Base-by-base conservation (phyloP, 2,888 invertebrate species). In the Neuroscelio doddi region DNA sequence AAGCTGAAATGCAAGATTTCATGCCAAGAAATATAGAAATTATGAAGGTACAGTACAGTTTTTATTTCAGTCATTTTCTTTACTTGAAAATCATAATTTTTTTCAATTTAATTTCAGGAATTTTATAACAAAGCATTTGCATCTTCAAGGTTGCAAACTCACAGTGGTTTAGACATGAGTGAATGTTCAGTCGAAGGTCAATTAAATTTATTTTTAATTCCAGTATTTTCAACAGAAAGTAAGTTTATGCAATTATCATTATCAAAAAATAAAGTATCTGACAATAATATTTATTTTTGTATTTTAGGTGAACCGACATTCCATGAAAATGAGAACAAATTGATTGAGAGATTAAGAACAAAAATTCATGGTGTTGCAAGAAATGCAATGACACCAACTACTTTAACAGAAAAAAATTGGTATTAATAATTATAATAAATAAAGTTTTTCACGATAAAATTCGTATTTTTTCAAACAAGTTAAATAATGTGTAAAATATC, bases 341-440 rank as follows among this genome's bases (percentile, higher is more conserved):
- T 94, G 36, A 87, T 93, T 0, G 86, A 88, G 53, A 88, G 90
- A 36, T 86, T 94, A 7, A 87, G 91, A 32, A 89, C 89, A 76
- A 91, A 92, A 85, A 86, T 94, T 29, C 86, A 91, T 17, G 90
- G 93, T 2, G 89, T 91, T 21, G 87, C 90, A 42, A 87, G 91
- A 66, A 90, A 89, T 77, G 89, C 90, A 34, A 86, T 94, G 69
- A 92, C 92, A 0, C 92, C 92, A 69, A 88, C 91, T 4, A 88
- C 90, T 63, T 85, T 94, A 10, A 91, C 92, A 0, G 95, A 95
- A 81, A 92, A 90, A 79, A 92, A 92, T 73, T 95, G 95, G 95
- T 88, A 78, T n/a, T n/a, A n/a, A n/a, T n/a, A n/a, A n/a, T n/a
- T n/a, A n/a, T 73, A 61, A 26, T 7, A 29, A 39, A 42, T 14